Conservation (phyloP, 2,113 vertebrate genomes). For the Grammomys dolichurus region DNA sequence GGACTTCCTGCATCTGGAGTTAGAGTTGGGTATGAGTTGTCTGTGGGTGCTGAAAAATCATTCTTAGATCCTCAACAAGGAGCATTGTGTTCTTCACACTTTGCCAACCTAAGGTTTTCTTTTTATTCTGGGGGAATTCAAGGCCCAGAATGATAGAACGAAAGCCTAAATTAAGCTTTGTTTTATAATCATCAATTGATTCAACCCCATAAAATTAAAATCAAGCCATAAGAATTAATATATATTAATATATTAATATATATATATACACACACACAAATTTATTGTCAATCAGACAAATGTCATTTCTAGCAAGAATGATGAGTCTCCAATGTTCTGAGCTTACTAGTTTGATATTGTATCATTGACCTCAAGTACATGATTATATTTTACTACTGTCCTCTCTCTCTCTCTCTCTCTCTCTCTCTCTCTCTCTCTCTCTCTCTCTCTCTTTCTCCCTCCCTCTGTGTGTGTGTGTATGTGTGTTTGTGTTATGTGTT, state of each 20-base stretch:
- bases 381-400: background rate
- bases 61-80: background rate
- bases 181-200: background rate
- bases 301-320: background rate
- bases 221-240: background rate
- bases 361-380: background rate
- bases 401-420: too few relatives aligned
- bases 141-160: background rate
- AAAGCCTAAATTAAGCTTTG: conserved; percentile 20
- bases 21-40: background rate
- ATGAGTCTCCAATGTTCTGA: background rate
- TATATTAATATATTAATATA: too few relatives aligned
- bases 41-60: too few relatives aligned
- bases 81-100: too few relatives aligned
- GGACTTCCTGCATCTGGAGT: background rate
- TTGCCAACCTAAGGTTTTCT: background rate
- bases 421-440: too few relatives aligned
- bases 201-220: background rate
- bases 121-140: background rate
- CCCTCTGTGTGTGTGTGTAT: too few relatives aligned
- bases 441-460: too few relatives aligned
- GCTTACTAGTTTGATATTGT: background rate
- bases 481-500: background rate
- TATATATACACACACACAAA: too few relatives aligned
- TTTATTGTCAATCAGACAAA: background rate